Base-by-base conservation (phyloP, 2,888 invertebrate genomes). In the Mayetiola destructor region DNA sequence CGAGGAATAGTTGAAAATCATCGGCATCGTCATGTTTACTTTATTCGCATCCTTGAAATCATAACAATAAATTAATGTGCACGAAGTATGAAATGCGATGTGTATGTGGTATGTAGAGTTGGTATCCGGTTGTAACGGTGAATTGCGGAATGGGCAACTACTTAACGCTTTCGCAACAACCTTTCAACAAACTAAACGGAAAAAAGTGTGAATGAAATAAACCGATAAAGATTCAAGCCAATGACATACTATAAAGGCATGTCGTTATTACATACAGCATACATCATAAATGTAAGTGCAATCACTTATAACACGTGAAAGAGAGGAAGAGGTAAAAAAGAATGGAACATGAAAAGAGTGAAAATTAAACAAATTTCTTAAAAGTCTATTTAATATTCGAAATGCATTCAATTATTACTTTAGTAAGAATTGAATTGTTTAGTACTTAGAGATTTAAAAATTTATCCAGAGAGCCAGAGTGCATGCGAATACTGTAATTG, bases 331-430 rank as follows among this genome's bases (percentile, higher is more conserved):
- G n/a, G 14, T 48, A 27, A 9, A 27, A 27, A n/a, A 3, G n/a
- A n/a, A 27, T 2, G 14, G 27, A 42, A 2, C 10, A 42, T 3
- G 14, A 48, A 9, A 8, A 32, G 8, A 32, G 32, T 32, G 12
- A 8, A 48, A 48, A 27, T n/a, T 27, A 23, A 48, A 48, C 48
- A 48, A 48, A 48, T 48, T 48, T 48, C 48, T 27, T 16, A 9
- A 48, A 48, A 48, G 27, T 48, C 48, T 48, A 48, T 48, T 48
- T 48, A 48, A 48, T 48, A 48, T 48, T 48, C 48, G 27, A 48
- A 27, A 48, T 48, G 27, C 48, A 48, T 48, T 48, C 48, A 16
- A 48, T 16, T n/a, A n/a, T n/a, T 27, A 27, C 48, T 48, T 48
- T 48, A 16, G 48, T n/a, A 32, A 9, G 12, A 9, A 12, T 12